Base-by-base conservation (phyloP, 2,888 invertebrate species). In the Drosophila greeni region DNA sequence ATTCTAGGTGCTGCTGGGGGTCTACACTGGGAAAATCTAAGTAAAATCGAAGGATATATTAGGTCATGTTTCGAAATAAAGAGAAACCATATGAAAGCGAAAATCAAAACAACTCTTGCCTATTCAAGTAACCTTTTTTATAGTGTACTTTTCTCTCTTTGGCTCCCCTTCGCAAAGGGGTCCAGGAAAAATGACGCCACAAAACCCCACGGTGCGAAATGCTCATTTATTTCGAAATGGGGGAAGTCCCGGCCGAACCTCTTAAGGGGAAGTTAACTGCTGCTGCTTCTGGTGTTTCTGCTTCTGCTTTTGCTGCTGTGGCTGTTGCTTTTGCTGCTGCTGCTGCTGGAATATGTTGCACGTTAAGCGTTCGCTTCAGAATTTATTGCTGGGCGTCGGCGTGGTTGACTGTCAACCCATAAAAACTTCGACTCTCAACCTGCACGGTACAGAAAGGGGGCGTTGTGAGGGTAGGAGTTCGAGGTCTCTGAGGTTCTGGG, bases 321-420 rank as follows among this genome's bases (percentile, higher is more conserved):
- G 29, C 14, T 33, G n/a, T 48, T 37, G 37, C 37, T 34, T 9
- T 16, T 20, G 37, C 24, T 37, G 39, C 9, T 12, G 42, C n/a
- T 45, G 42, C 65, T 62, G 55, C 43, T 55, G 62, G 81, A 82
- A 81, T 83, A 81, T 80, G 81, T 76, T 82, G 77, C 76, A 80
- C 80, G 83, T 77, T 77, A 74, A 77, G 82, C 74, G 74, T 56
- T 69, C 66, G 72, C 75, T 73, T 61, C 49, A 69, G 45, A 77
- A 80, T 82, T 80, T 80, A 82, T 82, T 64, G 70, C 79, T 65
- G 72, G 75, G 65, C 71, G 70, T 59, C 73, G 59, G 70, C 70
- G 68, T 68, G 78, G 78, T 78, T 81, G 83, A 78, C 78, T 74
- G 76, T 83, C 81, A 74, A 71, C 76, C 70, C 81, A 80, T 82